Evolutionary conservation across 2,888 invertebrate species (phyloP).

Genomic region (Cyaniris semiargus): DNA sequence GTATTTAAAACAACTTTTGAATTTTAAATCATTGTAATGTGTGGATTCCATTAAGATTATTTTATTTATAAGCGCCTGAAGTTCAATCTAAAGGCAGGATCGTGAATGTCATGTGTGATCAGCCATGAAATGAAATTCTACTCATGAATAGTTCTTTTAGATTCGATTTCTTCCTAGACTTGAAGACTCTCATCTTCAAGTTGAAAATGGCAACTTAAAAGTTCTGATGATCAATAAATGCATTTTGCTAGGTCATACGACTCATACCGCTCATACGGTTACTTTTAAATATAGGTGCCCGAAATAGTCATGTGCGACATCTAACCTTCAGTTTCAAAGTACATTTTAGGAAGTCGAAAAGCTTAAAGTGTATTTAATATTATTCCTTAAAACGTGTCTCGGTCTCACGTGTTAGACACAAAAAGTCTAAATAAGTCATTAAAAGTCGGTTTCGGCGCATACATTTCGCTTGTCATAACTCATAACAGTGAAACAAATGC

Average conservation of each 20-base stretch:
- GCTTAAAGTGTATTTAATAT: background rate
- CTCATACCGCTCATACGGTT: too few relatives aligned
- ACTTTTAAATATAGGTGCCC: too few relatives aligned
- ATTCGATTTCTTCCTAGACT: background rate
- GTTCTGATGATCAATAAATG: background rate
- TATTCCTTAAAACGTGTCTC: background rate
- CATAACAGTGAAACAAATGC: constrained; percentile 34
- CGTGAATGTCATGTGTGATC: background rate
- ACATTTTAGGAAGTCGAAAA: background rate
- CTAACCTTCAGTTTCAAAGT: too few relatives aligned
- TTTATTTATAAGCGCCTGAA: background rate
- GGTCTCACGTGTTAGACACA: background rate
- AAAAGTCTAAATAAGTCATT: background rate
- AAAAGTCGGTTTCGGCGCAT: background rate
- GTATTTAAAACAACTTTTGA: background rate
- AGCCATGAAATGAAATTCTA: constrained; percentile 9
- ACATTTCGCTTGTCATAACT: constrained; percentile 28
- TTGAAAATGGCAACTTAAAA: background rate
- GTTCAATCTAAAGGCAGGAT: background rate
- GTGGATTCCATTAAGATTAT: background rate
- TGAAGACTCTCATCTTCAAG: background rate
- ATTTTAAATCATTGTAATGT: background rate
- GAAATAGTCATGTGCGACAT: too few relatives aligned
- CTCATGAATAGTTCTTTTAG: background rate
- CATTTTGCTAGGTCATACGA: too few relatives aligned